These are phyloP conservation scores for Melolontha melolontha DNA, from an alignment of 2,888 invertebrate genomes.

Conservation along the genomic window DNA sequence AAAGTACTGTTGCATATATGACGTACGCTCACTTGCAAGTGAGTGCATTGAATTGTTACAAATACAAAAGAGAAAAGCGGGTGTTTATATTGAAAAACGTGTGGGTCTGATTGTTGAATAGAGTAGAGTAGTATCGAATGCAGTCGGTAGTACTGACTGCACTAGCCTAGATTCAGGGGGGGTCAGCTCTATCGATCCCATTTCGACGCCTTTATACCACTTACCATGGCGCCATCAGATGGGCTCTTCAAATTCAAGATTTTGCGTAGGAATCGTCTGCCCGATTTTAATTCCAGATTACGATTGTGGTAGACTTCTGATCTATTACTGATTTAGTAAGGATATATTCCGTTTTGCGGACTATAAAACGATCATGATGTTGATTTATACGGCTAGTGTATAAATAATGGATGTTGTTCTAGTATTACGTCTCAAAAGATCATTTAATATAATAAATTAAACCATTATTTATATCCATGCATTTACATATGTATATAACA, in stretches of 20 bases:
- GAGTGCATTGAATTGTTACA: slow-evolving; percentile 1
- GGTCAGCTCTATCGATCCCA: slow-evolving; percentile 43
- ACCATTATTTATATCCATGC: background rate
- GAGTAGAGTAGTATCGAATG: slow-evolving; percentile 28
- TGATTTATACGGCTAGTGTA: slow-evolving; percentile 10
- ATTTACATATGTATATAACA: slow-evolving; percentile 9
- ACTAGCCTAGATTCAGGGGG: slow-evolving; percentile 44
- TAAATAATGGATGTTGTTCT: slow-evolving; percentile 21
- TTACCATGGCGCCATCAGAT: slow-evolving; percentile 36
- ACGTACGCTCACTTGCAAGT: background rate
- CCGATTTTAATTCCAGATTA: slow-evolving; percentile 36
- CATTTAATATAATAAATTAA: slow-evolving; percentile 17
- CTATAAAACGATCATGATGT: slow-evolving; percentile 1
- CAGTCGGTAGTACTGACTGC: slow-evolving; percentile 37
- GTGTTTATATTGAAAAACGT: slow-evolving; percentile 15
- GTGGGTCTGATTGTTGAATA: slow-evolving; percentile 36
- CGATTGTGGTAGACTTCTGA: slow-evolving; percentile 19
- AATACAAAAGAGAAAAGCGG: background rate
- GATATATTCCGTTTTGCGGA: slow-evolving; percentile 9
- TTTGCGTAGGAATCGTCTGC: slow-evolving; percentile 29
- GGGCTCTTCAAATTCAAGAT: slow-evolving; percentile 34
- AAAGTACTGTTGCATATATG: too few relatives aligned
- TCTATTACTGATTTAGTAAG: slow-evolving; percentile 12
- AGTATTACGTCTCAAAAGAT: background rate
- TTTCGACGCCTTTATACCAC: slow-evolving; percentile 37